phyloP scores from a whole-genome alignment of 2,113 vertebrate species.

The Tricholaema leucomelas region DNA sequence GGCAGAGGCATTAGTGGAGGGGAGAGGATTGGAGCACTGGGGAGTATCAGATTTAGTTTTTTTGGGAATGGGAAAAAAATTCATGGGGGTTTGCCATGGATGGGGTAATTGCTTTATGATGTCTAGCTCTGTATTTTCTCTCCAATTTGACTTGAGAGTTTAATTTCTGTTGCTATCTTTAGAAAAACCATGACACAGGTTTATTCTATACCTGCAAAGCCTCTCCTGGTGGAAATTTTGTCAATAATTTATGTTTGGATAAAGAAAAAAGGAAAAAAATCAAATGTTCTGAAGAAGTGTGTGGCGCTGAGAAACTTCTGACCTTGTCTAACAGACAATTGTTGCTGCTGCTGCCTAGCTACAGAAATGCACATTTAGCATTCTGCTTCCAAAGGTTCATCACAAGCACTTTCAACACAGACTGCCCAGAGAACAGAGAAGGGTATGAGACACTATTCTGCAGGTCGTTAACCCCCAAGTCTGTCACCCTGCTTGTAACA shows the following conservation, averaged over 20 bases:
- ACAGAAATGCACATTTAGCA: neutral
- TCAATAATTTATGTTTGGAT: neutral
- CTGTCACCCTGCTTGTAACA: neutral
- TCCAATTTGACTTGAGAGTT: too few relatives aligned
- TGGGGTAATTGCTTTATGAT: too few relatives aligned
- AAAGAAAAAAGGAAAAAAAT: neutral
- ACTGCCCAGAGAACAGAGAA: neutral
- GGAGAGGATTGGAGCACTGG: too few relatives aligned
- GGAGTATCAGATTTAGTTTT: too few relatives aligned
- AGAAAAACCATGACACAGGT: too few relatives aligned
- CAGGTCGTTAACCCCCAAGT: neutral
- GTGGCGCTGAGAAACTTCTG: neutral
- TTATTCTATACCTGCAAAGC: neutral
- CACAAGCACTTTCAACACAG: rapidly evolving
- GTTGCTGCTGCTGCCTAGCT: neutral
- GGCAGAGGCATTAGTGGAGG: too few relatives aligned
- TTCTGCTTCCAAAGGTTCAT: neutral
- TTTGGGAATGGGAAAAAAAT: too few relatives aligned
- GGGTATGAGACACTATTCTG: neutral
- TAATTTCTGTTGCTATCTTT: too few relatives aligned
- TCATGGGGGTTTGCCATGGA: too few relatives aligned
- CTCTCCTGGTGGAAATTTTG: neutral
- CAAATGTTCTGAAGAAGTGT: neutral
- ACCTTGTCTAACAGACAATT: neutral
- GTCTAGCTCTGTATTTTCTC: too few relatives aligned